Evolutionary conservation across 2,113 vertebrate species (phyloP).

Genomic region (Menidia beryllina): DNA sequence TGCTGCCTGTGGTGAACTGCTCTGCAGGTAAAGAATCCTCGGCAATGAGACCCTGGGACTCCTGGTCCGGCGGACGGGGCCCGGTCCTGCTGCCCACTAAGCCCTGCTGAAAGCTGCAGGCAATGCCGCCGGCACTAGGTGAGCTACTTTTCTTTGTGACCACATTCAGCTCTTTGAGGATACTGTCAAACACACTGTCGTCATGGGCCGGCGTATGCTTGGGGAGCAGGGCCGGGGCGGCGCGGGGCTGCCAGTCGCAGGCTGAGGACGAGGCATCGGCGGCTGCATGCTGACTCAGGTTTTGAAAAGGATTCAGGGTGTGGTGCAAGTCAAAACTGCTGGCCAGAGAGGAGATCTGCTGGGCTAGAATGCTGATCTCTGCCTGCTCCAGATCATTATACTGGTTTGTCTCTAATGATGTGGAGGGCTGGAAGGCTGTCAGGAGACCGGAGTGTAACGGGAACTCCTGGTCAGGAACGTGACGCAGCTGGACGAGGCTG

Average conservation of each 20-base stretch:
- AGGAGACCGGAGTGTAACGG: conserved; percentile 34
- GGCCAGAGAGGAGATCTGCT: conserved; percentile 85
- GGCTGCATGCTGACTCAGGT: background rate
- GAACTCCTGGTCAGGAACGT: conserved; percentile 21
- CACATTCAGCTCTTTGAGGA: conserved; percentile 74
- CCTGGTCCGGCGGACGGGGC: conserved; percentile 4
- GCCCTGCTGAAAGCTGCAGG: conserved; percentile 21
- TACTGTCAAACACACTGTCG: conserved; percentile 71
- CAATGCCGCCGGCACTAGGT: background rate
- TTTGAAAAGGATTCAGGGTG: conserved; percentile 33
- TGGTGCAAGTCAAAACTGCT: conserved; percentile 78
- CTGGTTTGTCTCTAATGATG: conserved; percentile 9
- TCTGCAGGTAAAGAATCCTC: conserved; percentile 31
- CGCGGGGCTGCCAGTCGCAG: conserved; percentile 34
- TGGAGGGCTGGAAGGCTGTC: conserved; percentile 56
- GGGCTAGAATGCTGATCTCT: conserved; percentile 83
- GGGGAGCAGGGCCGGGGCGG: background rate
- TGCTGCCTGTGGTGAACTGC: conserved; percentile 15
- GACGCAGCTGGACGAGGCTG: conserved; percentile 42
- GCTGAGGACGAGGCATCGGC: background rate
- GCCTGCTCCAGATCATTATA: conserved; percentile 71
- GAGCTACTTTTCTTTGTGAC: conserved; percentile 18
- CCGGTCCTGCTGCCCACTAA: background rate
- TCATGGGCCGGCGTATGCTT: conserved; percentile 63
- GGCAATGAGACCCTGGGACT: background rate